Base-by-base conservation (phyloP, 2,888 invertebrate genomes). In the Philereme transversata region DNA sequence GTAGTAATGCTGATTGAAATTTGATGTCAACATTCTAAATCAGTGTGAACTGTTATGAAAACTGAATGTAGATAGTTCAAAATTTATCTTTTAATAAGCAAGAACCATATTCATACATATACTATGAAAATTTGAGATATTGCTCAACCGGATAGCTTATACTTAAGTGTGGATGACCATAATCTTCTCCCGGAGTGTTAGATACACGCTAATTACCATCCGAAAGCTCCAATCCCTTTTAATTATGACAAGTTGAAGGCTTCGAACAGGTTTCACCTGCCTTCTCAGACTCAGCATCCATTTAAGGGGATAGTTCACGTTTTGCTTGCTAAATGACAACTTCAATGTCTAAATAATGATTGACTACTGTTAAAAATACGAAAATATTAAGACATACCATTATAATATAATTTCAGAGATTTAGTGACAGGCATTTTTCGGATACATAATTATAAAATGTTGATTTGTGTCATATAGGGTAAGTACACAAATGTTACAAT, bases 191-290 rank as follows among this genome's bases (percentile, higher is more conserved):
- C 63, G 50, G 64, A 72, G 74, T 67, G 61, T 75, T 71, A 75
- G 73, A 77, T 77, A 76, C 68, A 69, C 70, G 71, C 75, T 83
- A 83, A 82, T 83, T 82, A 81, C 68, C 60, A 69, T 67, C 72
- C 70, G 73, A 74, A 76, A 73, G 73, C 56, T 60, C 69, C 68
- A 65, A 78, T 77, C 71, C 74, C 74, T 77, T 79, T 79, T 81
- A 81, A 82, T 81, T 78, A 78, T 82, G 83, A 82, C 82, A 80
- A 77, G 61, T 78, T 79, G 75, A 82, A 75, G 71, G 70, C 70
- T 76, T 75, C 72, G 64, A 69, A 70, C 72, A 69, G 69, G 72
- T 71, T 71, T 68, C 74, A 77, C 73, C 71, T 73, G 78, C 74
- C 72, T 68, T 69, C 72, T 40, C 47, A 44, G 72, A 68, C 69